Percentiles rank a stretch among this genome's conserved stretches.
These are phyloP conservation scores for Pyrgilauda ruficollis DNA, from an alignment of 2,113 vertebrate species.

Conservation along the genomic window DNA sequence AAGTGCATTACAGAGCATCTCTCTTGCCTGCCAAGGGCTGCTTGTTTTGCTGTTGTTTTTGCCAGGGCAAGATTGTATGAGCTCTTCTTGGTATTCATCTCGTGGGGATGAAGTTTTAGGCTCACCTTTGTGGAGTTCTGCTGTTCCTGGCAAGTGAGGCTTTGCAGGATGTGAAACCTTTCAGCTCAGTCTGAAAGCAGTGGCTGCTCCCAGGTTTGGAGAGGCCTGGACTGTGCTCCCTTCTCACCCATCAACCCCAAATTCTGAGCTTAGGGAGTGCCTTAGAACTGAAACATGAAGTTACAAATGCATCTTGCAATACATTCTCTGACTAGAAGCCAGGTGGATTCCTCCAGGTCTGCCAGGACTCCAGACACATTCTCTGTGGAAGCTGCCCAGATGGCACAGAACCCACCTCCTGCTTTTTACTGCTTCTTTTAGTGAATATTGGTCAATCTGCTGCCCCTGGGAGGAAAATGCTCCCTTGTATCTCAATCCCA, in stretches of 20 bases:
- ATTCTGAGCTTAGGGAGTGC: not conserved
- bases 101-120: not conserved
- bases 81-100: not conserved
- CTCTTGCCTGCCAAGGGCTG: not conserved
- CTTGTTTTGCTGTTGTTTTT: not conserved
- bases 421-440: not conserved
- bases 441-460: not conserved
- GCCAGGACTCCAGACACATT: not conserved
- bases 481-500: not conserved
- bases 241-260: not conserved
- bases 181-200: not conserved
- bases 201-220: not conserved
- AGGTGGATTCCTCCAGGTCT: not conserved
- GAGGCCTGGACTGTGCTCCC: no score
- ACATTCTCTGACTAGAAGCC: not conserved
- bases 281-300: not conserved
- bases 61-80: not conserved
- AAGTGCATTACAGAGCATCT: not conserved
- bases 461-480: not conserved
- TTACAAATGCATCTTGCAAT: not conserved
- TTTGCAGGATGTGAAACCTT: not conserved
- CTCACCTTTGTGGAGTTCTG: not conserved
- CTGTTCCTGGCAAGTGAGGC: not conserved
- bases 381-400: not conserved
- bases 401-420: not conserved